phyloP scores from a whole-genome alignment of 2,888 invertebrate species.

The Pogonocherus hispidulus region DNA sequence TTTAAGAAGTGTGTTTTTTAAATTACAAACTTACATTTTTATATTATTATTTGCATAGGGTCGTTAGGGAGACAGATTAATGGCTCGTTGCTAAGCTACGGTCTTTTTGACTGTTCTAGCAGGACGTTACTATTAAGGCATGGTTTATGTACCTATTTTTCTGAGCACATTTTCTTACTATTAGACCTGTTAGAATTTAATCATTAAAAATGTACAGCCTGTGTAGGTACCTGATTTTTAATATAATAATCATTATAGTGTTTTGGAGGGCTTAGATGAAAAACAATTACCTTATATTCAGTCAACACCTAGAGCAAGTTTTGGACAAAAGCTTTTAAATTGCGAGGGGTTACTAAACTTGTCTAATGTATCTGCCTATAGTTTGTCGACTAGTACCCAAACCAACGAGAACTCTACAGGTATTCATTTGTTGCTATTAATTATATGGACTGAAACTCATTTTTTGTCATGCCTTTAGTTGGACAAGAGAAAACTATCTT shows the following conservation, averaged over 20 bases:
- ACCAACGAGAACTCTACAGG: conserved; percentile 41
- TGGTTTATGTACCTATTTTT: no score
- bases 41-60: no score
- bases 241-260: conserved; percentile 46
- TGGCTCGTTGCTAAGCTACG: no score
- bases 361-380: conserved; percentile 53
- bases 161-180: no score
- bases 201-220: no score
- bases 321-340: conserved; percentile 52
- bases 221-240: no score
- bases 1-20: no score
- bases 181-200: no score
- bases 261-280: conserved; percentile 46
- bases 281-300: conserved; percentile 52
- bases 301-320: conserved; percentile 57
- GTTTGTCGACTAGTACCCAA: conserved; percentile 47
- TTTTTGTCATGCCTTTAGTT: conserved; percentile 36
- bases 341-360: conserved; percentile 51
- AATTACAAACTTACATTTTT: no score
- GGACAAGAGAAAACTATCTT: conserved; percentile 48
- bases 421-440: background rate
- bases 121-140: no score
- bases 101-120: no score
- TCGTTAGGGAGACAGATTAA: no score
- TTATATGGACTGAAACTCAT: background rate